Conservation (phyloP, 2,888 invertebrate species). For the Cataglyphis livida region DNA sequence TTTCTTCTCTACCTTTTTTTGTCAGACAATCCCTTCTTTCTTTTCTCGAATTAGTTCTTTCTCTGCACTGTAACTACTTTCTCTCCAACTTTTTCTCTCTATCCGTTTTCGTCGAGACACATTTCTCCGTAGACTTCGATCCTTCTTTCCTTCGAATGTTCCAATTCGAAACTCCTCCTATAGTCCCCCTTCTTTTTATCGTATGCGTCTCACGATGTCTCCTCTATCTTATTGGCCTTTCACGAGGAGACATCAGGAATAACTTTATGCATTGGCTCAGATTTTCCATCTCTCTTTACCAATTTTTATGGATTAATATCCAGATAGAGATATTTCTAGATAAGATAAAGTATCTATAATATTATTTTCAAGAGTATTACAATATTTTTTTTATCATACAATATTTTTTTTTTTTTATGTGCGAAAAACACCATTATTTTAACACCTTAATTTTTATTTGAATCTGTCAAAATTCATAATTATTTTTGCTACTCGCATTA, state of each 20-base stretch:
- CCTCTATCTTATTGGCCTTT: not conserved
- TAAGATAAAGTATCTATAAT: not conserved
- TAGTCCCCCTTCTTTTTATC: not conserved
- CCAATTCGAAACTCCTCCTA: not conserved
- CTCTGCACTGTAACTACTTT: not conserved
- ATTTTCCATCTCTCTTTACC: not conserved
- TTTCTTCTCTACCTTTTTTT: slow-evolving; percentile 8
- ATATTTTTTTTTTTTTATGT: not conserved
- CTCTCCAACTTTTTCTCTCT: not conserved
- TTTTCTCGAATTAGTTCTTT: slow-evolving; percentile 5
- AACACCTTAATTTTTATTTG: not conserved
- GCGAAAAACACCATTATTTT: not conserved
- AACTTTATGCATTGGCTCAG: not conserved
- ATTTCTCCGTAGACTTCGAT: not conserved
- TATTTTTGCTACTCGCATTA: not conserved
- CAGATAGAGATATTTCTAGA: not conserved
- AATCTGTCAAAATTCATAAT: not conserved
- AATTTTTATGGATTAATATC: not conserved
- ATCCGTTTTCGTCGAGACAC: not conserved
- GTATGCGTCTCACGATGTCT: slow-evolving; percentile 17
- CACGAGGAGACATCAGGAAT: not conserved
- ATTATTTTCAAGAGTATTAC: no score
- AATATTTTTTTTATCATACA: no score
- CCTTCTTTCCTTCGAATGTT: not conserved
- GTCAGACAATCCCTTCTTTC: not conserved